Evolutionary conservation across 2,888 invertebrate species (phyloP), one percentile per base, ranked within the genome.

Genomic region (Limnephilus marmoratus): DNA sequence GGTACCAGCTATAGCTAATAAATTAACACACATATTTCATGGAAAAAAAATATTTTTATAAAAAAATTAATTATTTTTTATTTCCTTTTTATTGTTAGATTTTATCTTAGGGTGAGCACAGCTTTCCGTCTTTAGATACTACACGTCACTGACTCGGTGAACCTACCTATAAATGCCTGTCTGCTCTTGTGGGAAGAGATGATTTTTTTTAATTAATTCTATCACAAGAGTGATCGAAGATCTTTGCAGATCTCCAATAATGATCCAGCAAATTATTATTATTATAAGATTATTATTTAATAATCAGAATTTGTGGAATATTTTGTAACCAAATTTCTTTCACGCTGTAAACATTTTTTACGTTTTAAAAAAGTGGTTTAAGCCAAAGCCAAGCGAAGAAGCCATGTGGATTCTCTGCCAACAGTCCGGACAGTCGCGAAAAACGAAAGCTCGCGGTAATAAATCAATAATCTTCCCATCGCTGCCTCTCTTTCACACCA

Each of bases 391-490:
- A 83, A 37, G 37, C 83, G 37, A 83, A 83, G 83, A 83, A 83
- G 34, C 45, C 45, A 49, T 29, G 88, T 68, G 37, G 88, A 68
- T 88, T 15, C 88, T 88, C 80, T 88, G 80, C 88, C 88, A 88
- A 88, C 68, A 88, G 37, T 53, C 68, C 37, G 88, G 41, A 68
- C 80, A 90, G 88, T 68, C 68, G 88, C 53, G 80, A 88, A 88
- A 93, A 93, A 93, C 92, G 92, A 93, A 92, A 93, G 92, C 92
- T 92, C 93, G 81, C 91, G 91, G 90, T 92, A 93, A 93, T 93
- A 93, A 93, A 93, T 93, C 93, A 93, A 93, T 93, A 93, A 89
- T 90, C 93, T 91, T 92, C 90, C 93, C 93, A 93, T 93, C 93
- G 93, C 93, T 93, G 37, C 37, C 91, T 91, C 93, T 92, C 93